Conservation (phyloP, 2,888 invertebrate genomes). For the Esperia sulphurella region DNA sequence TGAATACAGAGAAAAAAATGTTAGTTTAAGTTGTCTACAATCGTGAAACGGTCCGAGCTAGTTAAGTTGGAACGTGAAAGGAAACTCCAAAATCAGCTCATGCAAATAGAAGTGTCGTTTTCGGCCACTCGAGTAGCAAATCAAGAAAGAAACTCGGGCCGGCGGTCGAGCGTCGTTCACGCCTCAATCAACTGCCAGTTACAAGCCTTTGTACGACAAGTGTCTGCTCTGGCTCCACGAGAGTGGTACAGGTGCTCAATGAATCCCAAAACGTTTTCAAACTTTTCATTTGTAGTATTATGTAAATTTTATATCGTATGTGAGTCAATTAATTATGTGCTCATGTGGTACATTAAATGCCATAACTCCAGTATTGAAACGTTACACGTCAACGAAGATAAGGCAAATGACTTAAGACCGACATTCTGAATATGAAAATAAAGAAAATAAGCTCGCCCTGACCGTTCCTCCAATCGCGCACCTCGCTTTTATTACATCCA, state of each 20-base stretch:
- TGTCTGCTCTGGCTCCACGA: slow-evolving; percentile 45
- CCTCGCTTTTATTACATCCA: slow-evolving; percentile 88
- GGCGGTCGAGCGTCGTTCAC: slow-evolving; percentile 70
- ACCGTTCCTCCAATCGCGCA: slow-evolving; percentile 82
- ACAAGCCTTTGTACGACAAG: slow-evolving; percentile 63
- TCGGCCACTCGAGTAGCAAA: slow-evolving; percentile 73
- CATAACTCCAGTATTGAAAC: slow-evolving; percentile 42
- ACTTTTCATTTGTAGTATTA: neutral
- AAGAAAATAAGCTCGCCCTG: slow-evolving; percentile 78
- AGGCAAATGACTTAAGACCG: slow-evolving; percentile 59
- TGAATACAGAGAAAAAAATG: neutral
- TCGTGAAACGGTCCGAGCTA: slow-evolving; percentile 14
- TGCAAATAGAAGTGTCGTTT: slow-evolving; percentile 75
- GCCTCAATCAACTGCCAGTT: slow-evolving; percentile 75
- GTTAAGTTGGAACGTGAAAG: slow-evolving; percentile 30
- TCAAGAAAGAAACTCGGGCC: slow-evolving; percentile 73
- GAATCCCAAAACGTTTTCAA: slow-evolving; percentile 3
- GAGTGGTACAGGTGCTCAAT: slow-evolving; percentile 8
- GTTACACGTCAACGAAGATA: slow-evolving; percentile 41
- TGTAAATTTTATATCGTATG: neutral
- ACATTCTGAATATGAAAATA: slow-evolving; percentile 78
- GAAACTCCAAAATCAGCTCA: slow-evolving; percentile 61
- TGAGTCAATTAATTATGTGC: too few species aligned
- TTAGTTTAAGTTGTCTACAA: slow-evolving; percentile 8
- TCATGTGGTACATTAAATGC: neutral